Conservation (phyloP, 2,888 invertebrate genomes). For the Polydrusus tereticollis region DNA sequence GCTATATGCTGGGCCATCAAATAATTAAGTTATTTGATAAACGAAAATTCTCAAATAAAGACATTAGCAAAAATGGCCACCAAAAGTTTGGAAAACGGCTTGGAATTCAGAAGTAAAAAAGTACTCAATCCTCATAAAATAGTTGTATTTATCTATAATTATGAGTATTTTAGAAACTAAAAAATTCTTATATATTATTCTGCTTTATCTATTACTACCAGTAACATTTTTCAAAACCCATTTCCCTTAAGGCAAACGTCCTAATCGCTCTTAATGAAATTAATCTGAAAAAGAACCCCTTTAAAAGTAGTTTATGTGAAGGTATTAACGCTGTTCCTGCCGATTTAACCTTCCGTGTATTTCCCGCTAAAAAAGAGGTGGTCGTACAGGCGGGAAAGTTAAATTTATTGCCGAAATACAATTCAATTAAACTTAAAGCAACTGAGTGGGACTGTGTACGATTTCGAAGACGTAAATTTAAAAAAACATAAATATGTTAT, state of each 20-base stretch:
- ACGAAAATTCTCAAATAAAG: too few species aligned
- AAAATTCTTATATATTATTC: too few species aligned
- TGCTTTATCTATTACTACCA: background rate
- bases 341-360: constrained; percentile 36
- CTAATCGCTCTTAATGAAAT: constrained; percentile 32
- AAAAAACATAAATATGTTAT: too few species aligned
- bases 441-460: background rate
- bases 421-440: constrained; percentile 33
- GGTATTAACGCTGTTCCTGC: constrained; percentile 27
- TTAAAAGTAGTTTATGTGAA: constrained; percentile 35
- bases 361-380: constrained; percentile 30
- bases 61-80: too few species aligned
- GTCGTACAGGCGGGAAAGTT: constrained; percentile 18
- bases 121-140: too few species aligned
- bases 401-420: constrained; percentile 33
- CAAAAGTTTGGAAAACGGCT: too few species aligned
- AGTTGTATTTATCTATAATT: too few species aligned
- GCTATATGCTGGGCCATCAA: too few species aligned
- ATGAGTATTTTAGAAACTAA: too few species aligned
- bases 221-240: constrained; percentile 5
- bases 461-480: background rate
- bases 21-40: too few species aligned
- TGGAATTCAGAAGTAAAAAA: too few species aligned
- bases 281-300: constrained; percentile 30
- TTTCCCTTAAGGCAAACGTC: background rate